A percentile compares a stretch with the other conserved stretches of the same genome.
Evolutionary conservation across 2,888 invertebrate genomes (phyloP).

Genomic region (Beris chalybata): DNA sequence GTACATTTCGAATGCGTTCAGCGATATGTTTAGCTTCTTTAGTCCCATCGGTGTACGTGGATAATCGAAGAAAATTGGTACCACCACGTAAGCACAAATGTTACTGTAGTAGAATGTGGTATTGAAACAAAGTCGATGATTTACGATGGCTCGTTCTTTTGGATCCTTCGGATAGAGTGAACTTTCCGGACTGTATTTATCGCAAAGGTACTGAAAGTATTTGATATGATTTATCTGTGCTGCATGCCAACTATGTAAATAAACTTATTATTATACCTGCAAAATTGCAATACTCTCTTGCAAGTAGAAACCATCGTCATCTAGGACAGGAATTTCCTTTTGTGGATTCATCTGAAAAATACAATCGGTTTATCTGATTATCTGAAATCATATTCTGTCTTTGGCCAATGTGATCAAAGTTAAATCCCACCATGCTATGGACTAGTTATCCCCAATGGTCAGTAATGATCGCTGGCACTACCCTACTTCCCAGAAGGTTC

Average conservation of each 20-base stretch:
- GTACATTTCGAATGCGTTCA: slow-evolving; percentile 70
- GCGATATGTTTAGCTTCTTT: slow-evolving; percentile 69
- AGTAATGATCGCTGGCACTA: too few species aligned
- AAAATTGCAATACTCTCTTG: slow-evolving; percentile 72
- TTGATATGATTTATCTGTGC: background rate
- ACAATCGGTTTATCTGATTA: background rate
- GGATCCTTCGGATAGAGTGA: slow-evolving; percentile 73
- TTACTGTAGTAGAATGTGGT: slow-evolving; percentile 73
- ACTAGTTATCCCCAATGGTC: too few species aligned
- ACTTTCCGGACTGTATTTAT: slow-evolving; percentile 69
- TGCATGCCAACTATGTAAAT: background rate
- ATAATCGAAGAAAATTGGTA: slow-evolving; percentile 78
- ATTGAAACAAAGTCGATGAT: slow-evolving; percentile 79
- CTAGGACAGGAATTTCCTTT: slow-evolving; percentile 76
- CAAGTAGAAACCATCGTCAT: slow-evolving; percentile 76
- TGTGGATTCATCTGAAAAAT: slow-evolving; percentile 71
- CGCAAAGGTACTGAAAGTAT: slow-evolving; percentile 63
- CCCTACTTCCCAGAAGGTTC: too few species aligned
- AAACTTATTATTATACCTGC: slow-evolving; percentile 44
- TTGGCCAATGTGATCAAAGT: too few species aligned
- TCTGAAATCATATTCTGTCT: too few species aligned
- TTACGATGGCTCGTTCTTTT: slow-evolving; percentile 71
- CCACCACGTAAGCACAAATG: slow-evolving; percentile 61
- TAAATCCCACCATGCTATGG: too few species aligned
- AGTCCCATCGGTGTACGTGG: slow-evolving; percentile 66